Conservation (phyloP, 2,888 invertebrate genomes). For the Arctia plantaginis region DNA sequence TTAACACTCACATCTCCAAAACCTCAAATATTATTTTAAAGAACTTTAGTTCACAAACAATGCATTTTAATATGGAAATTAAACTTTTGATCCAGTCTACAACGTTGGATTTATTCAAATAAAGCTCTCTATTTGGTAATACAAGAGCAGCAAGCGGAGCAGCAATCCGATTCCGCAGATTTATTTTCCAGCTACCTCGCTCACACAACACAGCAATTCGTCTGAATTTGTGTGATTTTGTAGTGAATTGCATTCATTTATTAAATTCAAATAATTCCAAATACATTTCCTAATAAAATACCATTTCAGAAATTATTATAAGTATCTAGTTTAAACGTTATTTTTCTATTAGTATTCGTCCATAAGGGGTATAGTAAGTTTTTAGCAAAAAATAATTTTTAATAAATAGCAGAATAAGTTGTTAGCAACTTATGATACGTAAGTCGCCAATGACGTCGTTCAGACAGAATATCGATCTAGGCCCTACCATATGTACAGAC, state of each 20-base stretch:
- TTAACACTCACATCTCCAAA: neutral
- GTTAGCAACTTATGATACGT: too few species aligned
- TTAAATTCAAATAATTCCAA: neutral
- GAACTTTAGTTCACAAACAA: constrained; percentile 9
- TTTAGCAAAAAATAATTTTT: too few species aligned
- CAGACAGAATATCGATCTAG: neutral
- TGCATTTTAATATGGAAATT: constrained; percentile 38
- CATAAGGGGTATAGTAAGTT: neutral
- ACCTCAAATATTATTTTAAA: constrained; percentile 9
- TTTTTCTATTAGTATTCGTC: neutral
- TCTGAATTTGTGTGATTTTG: constrained; percentile 19
- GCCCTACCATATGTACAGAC: neutral
- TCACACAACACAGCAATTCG: constrained; percentile 20
- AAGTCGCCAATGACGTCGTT: neutral
- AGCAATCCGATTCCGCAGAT: too few species aligned
- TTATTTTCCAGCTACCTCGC: constrained; percentile 27
- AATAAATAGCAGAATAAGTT: too few species aligned
- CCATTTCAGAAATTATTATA: neutral
- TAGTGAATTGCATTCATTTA: constrained; percentile 15
- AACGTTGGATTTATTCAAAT: constrained; percentile 22
- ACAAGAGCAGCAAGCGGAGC: neutral
- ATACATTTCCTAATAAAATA: neutral
- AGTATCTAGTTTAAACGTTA: neutral
- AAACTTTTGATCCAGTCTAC: constrained; percentile 20
- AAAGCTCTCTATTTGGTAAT: neutral